These are phyloP conservation scores for Melanerpes aurifrons DNA, from an alignment of 2,113 vertebrate species.

Conservation along the genomic window DNA sequence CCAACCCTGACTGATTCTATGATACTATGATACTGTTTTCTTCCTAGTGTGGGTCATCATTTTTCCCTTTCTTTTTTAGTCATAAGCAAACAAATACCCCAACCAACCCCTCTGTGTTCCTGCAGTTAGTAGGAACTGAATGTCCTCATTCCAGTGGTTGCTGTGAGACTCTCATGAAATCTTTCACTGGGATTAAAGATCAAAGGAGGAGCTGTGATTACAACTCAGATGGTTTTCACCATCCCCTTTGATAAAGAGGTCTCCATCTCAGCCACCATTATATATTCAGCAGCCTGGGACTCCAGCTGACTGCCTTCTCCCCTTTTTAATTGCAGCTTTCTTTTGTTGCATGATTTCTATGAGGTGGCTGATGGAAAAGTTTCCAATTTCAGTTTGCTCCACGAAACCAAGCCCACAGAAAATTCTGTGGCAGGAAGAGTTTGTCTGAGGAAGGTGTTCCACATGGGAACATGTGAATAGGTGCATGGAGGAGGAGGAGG, in stretches of 20 bases:
- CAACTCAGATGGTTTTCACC: neutral
- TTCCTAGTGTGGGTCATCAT: neutral
- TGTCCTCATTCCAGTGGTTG: neutral
- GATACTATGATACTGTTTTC: too few relatives aligned
- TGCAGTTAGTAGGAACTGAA: neutral
- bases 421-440: neutral
- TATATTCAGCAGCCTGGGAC: neutral
- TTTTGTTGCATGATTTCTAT: neutral
- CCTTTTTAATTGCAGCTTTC: neutral
- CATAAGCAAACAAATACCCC: neutral
- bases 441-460: neutral
- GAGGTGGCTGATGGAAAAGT: neutral
- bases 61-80: neutral
- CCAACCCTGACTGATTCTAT: too few relatives aligned
- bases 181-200: neutral
- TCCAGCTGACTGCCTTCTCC: neutral
- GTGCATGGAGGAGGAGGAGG: neutral
- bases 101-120: neutral
- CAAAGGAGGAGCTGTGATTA: neutral
- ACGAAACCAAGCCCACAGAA: neutral
- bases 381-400: neutral
- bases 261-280: neutral
- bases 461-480: neutral
- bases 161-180: neutral
- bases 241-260: fast-evolving